phyloP scores from a whole-genome alignment of 1,140 invertebrate species.

The Tetragonula clypearis region DNA sequence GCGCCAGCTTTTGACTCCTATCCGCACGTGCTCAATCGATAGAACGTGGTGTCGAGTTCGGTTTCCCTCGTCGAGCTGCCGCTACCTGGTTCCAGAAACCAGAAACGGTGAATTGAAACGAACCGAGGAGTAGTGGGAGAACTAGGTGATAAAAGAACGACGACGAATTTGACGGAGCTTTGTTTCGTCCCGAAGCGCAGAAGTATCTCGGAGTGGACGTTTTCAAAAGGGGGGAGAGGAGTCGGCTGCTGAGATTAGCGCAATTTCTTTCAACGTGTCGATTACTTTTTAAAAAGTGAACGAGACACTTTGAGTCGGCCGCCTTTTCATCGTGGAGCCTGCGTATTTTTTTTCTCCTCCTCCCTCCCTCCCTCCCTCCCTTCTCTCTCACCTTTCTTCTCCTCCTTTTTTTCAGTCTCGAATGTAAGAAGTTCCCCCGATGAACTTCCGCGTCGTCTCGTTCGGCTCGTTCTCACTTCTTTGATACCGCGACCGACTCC shows the following conservation, averaged over 20 bases:
- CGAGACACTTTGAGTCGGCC: constrained; percentile 44
- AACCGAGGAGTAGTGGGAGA: too few relatives aligned
- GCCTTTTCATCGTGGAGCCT: constrained; percentile 27
- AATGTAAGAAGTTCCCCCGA: not conserved
- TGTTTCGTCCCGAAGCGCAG: not conserved
- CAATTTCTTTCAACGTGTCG: constrained; percentile 42
- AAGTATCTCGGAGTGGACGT: not conserved
- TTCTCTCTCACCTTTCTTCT: not conserved
- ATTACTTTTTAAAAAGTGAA: constrained; percentile 54
- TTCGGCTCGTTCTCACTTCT: constrained; percentile 23
- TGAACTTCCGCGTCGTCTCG: not conserved
- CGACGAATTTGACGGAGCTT: constrained; percentile 12
- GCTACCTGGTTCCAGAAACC: not conserved
- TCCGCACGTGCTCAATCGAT: not conserved
- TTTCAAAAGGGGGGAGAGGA: constrained; percentile 13
- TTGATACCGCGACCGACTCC: constrained; percentile 2
- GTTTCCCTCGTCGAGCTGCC: not conserved
- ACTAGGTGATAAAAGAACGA: not conserved
- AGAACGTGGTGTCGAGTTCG: not conserved
- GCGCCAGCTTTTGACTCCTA: not conserved
- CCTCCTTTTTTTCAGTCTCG: constrained; percentile 6
- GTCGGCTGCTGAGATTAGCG: constrained; percentile 29
- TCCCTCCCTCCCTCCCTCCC: not conserved
- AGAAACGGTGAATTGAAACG: not conserved
- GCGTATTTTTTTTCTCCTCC: not conserved